Conservation (phyloP, 2,888 invertebrate genomes). For the Drosophila mayaguana region DNA sequence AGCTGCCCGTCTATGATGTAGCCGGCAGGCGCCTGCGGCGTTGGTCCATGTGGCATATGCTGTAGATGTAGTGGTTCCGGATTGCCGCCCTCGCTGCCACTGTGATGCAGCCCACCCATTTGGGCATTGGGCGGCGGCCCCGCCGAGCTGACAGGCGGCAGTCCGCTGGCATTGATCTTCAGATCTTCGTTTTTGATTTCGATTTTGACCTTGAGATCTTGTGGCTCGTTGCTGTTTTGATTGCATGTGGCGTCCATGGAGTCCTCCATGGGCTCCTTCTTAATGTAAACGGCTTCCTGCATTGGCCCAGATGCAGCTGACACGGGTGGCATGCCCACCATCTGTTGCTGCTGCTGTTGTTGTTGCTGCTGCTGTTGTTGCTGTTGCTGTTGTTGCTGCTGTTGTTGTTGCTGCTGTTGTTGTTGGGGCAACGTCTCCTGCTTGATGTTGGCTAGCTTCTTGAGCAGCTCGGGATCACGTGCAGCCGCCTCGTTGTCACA, state of each 20-base stretch:
- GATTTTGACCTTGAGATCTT: slow-evolving; percentile 90
- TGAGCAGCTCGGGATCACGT: slow-evolving; percentile 84
- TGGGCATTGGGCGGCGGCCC: slow-evolving; percentile 50
- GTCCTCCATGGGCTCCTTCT: slow-evolving; percentile 85
- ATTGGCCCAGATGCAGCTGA: slow-evolving; percentile 53
- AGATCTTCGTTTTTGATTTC: slow-evolving; percentile 86
- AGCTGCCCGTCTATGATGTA: slow-evolving; percentile 82
- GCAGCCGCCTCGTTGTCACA: slow-evolving; percentile 52
- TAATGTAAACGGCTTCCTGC: slow-evolving; percentile 87
- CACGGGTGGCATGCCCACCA: slow-evolving; percentile 35
- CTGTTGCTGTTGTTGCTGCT: slow-evolving; percentile 17
- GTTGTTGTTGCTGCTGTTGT: slow-evolving; percentile 58
- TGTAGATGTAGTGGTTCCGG: slow-evolving; percentile 83
- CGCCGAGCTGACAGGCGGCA: slow-evolving; percentile 46
- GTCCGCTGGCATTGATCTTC: slow-evolving; percentile 63
- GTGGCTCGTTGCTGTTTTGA: slow-evolving; percentile 87
- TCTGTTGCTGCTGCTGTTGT: slow-evolving; percentile 41
- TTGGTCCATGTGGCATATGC: slow-evolving; percentile 69
- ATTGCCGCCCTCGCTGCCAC: slow-evolving; percentile 67
- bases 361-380: slow-evolving; percentile 49
- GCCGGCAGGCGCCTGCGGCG: slow-evolving; percentile 71
- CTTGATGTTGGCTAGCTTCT: slow-evolving; percentile 85
- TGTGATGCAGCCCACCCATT: slow-evolving; percentile 60
- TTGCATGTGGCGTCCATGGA: slow-evolving; percentile 85
- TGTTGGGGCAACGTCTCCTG: slow-evolving; percentile 81